Evolutionary conservation across 2,888 invertebrate genomes (phyloP).

Genomic region (Notodonta dromedarius): DNA sequence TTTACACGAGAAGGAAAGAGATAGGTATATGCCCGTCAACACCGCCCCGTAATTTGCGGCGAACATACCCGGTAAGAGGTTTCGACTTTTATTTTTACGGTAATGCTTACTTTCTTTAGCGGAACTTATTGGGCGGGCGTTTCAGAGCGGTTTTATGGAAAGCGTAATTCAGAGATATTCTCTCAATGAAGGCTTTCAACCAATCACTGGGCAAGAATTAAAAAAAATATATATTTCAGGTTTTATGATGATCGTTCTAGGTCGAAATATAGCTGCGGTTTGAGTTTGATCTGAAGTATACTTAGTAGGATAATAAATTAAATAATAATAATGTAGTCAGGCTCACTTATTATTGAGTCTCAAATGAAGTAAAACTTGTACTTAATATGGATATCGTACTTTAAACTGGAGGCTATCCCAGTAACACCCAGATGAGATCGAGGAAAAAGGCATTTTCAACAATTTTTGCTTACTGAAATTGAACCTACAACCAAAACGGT

Average conservation of each 20-base stretch:
- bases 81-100: conserved; percentile 71
- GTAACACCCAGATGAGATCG: no score
- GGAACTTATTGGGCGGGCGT: conserved; percentile 52
- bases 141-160: conserved; percentile 48
- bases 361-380: no score
- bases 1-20: conserved; percentile 32
- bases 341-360: no score
- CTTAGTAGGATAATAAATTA: background rate
- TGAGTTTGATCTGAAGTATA: background rate
- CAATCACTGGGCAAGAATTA: conserved; percentile 33
- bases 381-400: no score
- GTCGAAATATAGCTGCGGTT: background rate
- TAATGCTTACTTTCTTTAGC: conserved; percentile 62
- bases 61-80: conserved; percentile 65
- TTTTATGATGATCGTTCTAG: conserved; percentile 17
- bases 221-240: conserved; percentile 33
- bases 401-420: no score
- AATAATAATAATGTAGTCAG: no score
- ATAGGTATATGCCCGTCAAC: conserved; percentile 31
- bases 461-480: no score
- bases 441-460: no score
- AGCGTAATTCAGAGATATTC: conserved; percentile 48
- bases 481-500: no score
- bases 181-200: conserved; percentile 35
- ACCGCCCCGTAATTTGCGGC: conserved; percentile 45